A percentile compares a stretch with the other conserved stretches of the same genome.
phyloP scores from a whole-genome alignment of 2,113 vertebrate species.

The Campylorhamphus procurvoides region DNA sequence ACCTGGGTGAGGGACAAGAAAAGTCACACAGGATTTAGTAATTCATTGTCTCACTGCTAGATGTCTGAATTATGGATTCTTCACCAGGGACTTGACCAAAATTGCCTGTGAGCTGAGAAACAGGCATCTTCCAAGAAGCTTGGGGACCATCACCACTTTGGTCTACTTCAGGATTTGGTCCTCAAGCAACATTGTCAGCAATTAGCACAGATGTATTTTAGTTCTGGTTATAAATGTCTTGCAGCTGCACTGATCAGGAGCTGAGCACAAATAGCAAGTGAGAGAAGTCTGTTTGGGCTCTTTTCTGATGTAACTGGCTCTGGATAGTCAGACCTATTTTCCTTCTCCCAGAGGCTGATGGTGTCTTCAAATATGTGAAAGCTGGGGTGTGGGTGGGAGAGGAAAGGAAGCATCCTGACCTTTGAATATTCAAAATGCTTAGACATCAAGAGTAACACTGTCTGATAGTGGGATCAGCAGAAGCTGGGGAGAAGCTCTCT shows the following conservation, averaged over 20 bases:
- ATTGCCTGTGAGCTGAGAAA: neutral
- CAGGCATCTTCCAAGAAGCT: neutral
- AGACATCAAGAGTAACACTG: neutral
- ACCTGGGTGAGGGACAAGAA: neutral
- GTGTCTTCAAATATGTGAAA: neutral
- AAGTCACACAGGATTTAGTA: neutral
- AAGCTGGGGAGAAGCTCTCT: neutral
- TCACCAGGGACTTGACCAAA: neutral
- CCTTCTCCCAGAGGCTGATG: neutral
- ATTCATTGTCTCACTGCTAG: neutral
- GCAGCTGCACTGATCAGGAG: conserved; percentile 41
- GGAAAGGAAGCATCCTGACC: neutral
- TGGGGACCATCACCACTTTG: neutral
- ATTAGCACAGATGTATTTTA: conserved; percentile 43
- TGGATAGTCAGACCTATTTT: neutral
- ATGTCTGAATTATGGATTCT: neutral
- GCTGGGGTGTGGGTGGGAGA: neutral
- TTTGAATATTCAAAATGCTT: neutral
- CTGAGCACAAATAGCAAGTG: conserved; percentile 1
- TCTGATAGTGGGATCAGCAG: neutral
- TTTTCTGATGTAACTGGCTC: neutral
- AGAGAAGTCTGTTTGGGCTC: neutral
- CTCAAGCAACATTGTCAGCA: neutral
- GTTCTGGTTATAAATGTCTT: conserved; percentile 34
- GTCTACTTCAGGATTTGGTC: neutral